Evolutionary conservation across 2,888 invertebrate genomes (phyloP).

Genomic region (Oscheius sp.): DNA sequence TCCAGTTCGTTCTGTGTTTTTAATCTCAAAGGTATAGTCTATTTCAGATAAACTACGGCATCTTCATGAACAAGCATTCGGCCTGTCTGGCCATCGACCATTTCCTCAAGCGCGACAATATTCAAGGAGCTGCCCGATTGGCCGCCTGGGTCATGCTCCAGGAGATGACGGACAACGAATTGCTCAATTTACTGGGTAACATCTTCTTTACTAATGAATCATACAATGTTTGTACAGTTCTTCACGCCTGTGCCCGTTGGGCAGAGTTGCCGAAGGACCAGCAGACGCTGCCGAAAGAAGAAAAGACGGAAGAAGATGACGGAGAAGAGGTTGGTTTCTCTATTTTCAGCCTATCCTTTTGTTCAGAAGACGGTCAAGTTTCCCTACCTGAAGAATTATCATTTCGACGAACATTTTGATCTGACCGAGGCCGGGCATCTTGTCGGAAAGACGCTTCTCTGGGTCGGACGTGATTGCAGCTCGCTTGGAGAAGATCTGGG

Average conservation of each 20-base stretch:
- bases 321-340: conserved; percentile 55
- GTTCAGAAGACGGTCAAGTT: conserved; percentile 82
- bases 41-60: conserved; percentile 83
- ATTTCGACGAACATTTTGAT: conserved; percentile 91
- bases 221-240: conserved; percentile 18
- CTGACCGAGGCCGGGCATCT: conserved; percentile 81
- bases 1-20: conserved; percentile 75
- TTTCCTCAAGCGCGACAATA: conserved; percentile 78
- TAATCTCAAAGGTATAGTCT: background rate
- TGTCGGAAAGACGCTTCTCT: conserved; percentile 84
- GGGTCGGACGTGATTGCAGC: conserved; percentile 58
- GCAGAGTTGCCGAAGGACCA: conserved; percentile 60
- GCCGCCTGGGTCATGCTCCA: conserved; percentile 84
- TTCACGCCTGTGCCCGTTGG: conserved; percentile 58
- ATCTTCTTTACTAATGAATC: background rate
- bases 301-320: conserved; percentile 68
- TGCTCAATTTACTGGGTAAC: conserved; percentile 55
- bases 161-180: conserved; percentile 63
- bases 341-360: conserved; percentile 8
- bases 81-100: conserved; percentile 86
- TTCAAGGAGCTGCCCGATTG: conserved; percentile 81
- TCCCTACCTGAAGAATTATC: conserved; percentile 84
- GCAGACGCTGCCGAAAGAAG: conserved; percentile 57
- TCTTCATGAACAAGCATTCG: conserved; percentile 87
- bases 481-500: conserved; percentile 31